phyloP scores from a whole-genome alignment of 1,140 invertebrate species.

The Drosophila simulans region DNA sequence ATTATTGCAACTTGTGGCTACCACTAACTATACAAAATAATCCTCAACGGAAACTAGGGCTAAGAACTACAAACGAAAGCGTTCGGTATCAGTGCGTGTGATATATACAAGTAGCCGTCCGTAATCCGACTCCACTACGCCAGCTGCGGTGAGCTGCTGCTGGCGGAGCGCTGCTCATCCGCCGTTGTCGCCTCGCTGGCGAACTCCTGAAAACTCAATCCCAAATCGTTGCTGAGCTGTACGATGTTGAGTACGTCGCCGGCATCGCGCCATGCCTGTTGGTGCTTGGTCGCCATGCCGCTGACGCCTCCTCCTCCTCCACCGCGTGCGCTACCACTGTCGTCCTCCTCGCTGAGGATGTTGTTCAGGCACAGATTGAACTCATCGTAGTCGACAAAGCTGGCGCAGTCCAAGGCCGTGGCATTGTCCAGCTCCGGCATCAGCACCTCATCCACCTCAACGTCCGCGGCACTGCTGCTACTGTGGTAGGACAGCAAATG shows the following conservation, averaged over 20 bases:
- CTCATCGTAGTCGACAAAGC: constrained; percentile 81
- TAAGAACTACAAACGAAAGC: constrained; percentile 66
- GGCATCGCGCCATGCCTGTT: constrained; percentile 52
- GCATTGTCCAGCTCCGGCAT: constrained; percentile 63
- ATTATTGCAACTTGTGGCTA: constrained; percentile 78
- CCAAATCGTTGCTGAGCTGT: constrained; percentile 63
- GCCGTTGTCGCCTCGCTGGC: constrained; percentile 40
- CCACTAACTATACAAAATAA: constrained; percentile 79
- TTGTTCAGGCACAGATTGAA: constrained; percentile 79
- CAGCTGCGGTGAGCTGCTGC: constrained; percentile 68
- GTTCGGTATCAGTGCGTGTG: constrained; percentile 46
- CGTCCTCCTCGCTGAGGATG: constrained; percentile 73
- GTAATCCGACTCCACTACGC: constrained; percentile 36
- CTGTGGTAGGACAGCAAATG: constrained; percentile 56
- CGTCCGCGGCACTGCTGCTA: constrained; percentile 48
- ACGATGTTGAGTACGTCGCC: constrained; percentile 67
- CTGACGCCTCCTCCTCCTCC: not conserved
- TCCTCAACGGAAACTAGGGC: constrained; percentile 47
- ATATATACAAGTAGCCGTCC: constrained; percentile 33
- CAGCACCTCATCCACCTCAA: constrained; percentile 53
- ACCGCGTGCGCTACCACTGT: constrained; percentile 25
- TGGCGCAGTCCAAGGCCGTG: constrained; percentile 64
- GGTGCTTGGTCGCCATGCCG: constrained; percentile 23
- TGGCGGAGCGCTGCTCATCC: constrained; percentile 66
- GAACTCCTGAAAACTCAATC: constrained; percentile 66